phyloP scores from a whole-genome alignment of 2,888 invertebrate genomes.

The Macaria liturata region DNA sequence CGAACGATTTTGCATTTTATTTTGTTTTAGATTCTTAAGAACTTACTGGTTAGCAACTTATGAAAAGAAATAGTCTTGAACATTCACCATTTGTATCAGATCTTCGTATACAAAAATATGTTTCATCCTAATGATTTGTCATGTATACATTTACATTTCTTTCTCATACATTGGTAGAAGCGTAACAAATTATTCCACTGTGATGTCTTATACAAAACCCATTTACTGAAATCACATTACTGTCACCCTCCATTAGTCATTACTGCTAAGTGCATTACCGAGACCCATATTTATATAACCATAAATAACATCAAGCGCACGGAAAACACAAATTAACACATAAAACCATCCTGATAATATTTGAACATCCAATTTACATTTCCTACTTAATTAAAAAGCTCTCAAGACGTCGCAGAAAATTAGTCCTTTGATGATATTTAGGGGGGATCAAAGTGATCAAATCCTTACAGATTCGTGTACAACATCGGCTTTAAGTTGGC shows the following conservation, averaged over 20 bases:
- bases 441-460: slow-evolving; percentile 36
- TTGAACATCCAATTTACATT: slow-evolving; percentile 30
- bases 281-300: slow-evolving; percentile 1
- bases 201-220: no score
- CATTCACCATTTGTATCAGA: no score
- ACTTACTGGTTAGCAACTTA: no score
- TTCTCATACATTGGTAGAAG: no score
- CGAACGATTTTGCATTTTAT: no score
- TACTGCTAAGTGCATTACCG: slow-evolving; percentile 17
- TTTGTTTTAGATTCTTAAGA: no score
- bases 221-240: no score
- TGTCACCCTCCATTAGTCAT: slow-evolving; percentile 25
- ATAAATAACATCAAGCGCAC: slow-evolving; percentile 12
- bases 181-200: no score
- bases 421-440: slow-evolving; percentile 24
- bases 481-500: slow-evolving; percentile 27
- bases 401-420: slow-evolving; percentile 26
- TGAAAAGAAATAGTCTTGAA: no score
- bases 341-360: slow-evolving; percentile 18
- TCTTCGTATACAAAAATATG: no score
- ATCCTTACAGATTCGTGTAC: slow-evolving; percentile 30
- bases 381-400: slow-evolving; percentile 34
- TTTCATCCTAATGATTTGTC: no score
- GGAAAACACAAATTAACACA: slow-evolving; percentile 24
- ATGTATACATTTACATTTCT: no score